Base-by-base conservation (phyloP, 2,113 vertebrate genomes). In the Accipiter cooperii region DNA sequence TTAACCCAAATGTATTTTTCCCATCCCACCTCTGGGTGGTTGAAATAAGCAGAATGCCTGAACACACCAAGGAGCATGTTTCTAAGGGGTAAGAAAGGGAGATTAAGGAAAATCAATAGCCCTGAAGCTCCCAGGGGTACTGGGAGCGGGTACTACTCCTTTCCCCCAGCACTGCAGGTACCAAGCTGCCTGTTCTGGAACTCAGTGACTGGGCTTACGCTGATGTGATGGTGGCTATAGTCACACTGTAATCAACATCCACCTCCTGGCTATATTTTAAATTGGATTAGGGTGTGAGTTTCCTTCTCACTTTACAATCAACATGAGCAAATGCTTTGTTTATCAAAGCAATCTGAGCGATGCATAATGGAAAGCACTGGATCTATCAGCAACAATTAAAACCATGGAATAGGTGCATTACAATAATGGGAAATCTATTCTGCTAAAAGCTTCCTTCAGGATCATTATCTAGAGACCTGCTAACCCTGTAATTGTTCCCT, bases 261-360 rank as follows among this genome's bases (percentile, higher is more conserved):
- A 70, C 54, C 87, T 90, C 87, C 87, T 86, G 87, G 83, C 66
- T 54, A 2, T 34, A 34, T 85, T 97, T 89, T 93, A 95, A 93
- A 97, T 87, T 89, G 79, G 73, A 76, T 84, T 87, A 91, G 92
- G 93, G 91, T 15, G 61, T 93, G 81, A 80, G 55, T 76, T 96
- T 96, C 95, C 97, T 95, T 95, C 93, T 96, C 74, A 44, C 75
- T 96, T 95, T 87, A 84, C 86, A 96, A 54, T 86, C 85, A 84
- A 84, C 87, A 64, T 46, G 71, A 94, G 68, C 80, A 95, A 97
- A 91, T 74, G 44, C 42, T 78, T 92, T 91, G 79, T 94, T 95
- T 89, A 75, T 84, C 90, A 78, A 91, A 89, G 74, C 90, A 81
- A 90, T 89, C 69, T 90, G 81, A 83, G 77, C 5, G 4, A 71